These are phyloP conservation scores for Drosophila gunungcola DNA, from an alignment of 1,140 invertebrate species.

Conservation along the genomic window DNA sequence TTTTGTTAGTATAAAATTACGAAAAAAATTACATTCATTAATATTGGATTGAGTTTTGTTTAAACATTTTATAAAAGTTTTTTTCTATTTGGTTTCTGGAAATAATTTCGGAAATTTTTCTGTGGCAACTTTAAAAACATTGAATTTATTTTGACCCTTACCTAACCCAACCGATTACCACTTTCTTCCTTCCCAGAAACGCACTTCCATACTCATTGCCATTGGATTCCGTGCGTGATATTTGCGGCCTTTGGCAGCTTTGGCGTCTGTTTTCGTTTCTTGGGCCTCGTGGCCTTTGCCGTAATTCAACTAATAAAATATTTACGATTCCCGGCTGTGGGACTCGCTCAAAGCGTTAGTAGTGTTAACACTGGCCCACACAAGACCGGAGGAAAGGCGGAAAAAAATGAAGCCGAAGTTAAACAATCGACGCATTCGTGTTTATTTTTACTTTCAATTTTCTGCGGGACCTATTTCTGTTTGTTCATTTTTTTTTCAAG, in stretches of 20 bases:
- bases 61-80: background rate
- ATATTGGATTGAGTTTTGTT: too few relatives aligned
- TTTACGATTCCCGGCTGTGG: conserved; percentile 49
- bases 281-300: conserved; percentile 29
- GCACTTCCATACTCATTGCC: background rate
- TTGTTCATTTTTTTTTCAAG: conserved; percentile 25
- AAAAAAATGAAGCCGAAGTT: conserved; percentile 7
- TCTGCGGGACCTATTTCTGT: conserved; percentile 18
- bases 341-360: conserved; percentile 19
- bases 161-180: background rate
- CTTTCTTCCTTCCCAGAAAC: background rate
- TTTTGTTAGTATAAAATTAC: too few relatives aligned
- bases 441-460: conserved; percentile 69
- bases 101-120: conserved; percentile 19
- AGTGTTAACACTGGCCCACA: conserved; percentile 32
- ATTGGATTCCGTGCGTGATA: conserved; percentile 44
- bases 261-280: conserved; percentile 22
- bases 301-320: conserved; percentile 68
- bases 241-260: conserved; percentile 54
- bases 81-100: background rate
- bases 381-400: background rate
- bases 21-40: too few relatives aligned
- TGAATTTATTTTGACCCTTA: background rate
- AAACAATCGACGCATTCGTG: conserved; percentile 58
- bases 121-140: background rate